These are phyloP conservation scores for Drosophila burlai DNA, from an alignment of 1,140 invertebrate species.

Conservation along the genomic window DNA sequence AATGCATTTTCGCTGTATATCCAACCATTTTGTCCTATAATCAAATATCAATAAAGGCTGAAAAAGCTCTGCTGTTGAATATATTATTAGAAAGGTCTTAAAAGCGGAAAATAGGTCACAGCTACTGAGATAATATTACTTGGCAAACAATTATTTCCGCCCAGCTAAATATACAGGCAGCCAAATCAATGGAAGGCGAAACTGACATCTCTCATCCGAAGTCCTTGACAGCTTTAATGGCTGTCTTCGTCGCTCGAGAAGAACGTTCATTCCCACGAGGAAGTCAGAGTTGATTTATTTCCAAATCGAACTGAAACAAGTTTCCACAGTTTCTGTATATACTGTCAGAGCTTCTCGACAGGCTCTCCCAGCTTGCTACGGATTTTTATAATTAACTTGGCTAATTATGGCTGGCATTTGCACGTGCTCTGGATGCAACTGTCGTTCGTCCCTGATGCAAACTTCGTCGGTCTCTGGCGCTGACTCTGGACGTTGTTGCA, in stretches of 20 bases:
- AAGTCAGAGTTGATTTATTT: conserved; percentile 61
- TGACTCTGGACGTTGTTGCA: conserved; percentile 24
- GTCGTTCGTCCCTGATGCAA: conserved; percentile 13
- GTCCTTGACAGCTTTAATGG: conserved; percentile 65
- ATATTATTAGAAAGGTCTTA: conserved; percentile 17
- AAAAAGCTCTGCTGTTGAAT: conserved; percentile 15
- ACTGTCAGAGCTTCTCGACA: conserved; percentile 16
- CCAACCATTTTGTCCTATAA: conserved; percentile 1
- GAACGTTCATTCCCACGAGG: conserved; percentile 13
- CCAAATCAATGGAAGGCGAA: conserved; percentile 21
- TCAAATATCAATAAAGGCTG: background rate
- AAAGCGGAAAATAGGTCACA: conserved; percentile 26
- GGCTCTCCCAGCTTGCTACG: conserved; percentile 45
- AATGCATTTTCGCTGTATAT: conserved; percentile 41
- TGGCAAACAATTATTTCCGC: conserved; percentile 19
- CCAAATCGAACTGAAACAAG: conserved; percentile 72
- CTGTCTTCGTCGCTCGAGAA: conserved; percentile 16
- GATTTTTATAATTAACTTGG: conserved; percentile 77
- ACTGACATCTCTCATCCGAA: conserved; percentile 55
- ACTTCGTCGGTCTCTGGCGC: conserved; percentile 19
- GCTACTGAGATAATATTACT: background rate
- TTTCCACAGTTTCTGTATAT: conserved; percentile 51
- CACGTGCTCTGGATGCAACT: conserved; percentile 56
- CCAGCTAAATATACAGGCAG: conserved; percentile 25
- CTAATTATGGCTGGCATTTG: conserved; percentile 73